Evolutionary conservation across 1,140 invertebrate genomes (phyloP).

Genomic region (Drosophila saltans): DNA sequence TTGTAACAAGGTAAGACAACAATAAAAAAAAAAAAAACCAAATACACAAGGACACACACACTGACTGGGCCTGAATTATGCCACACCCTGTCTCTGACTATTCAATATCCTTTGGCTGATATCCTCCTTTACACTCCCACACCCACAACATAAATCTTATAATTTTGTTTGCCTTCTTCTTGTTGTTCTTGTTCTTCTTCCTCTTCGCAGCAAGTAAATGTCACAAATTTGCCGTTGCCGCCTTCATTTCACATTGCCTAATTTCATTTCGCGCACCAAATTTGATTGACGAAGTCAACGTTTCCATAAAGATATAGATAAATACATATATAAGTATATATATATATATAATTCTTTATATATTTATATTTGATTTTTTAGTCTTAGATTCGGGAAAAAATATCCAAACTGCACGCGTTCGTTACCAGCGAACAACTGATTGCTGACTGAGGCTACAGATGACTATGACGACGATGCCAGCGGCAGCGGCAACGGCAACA

Average conservation of each 20-base stretch:
- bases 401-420: slow-evolving; percentile 70
- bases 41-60: slow-evolving; percentile 22
- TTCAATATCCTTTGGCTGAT: slow-evolving; percentile 4
- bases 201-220: slow-evolving; percentile 1
- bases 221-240: slow-evolving; percentile 30
- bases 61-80: slow-evolving; percentile 48
- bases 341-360: slow-evolving; percentile 10
- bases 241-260: slow-evolving; percentile 23
- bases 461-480: slow-evolving; percentile 49
- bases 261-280: slow-evolving; percentile 38
- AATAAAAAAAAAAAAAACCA: slow-evolving; percentile 29
- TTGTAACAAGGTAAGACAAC: slow-evolving; percentile 72
- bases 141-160: slow-evolving; percentile 4
- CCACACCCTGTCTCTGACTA: slow-evolving; percentile 17
- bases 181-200: background rate
- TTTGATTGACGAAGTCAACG: slow-evolving; percentile 31
- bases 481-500: slow-evolving; percentile 12
- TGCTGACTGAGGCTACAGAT: slow-evolving; percentile 46
- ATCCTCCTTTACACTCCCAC: background rate
- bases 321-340: slow-evolving; percentile 2
- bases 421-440: slow-evolving; percentile 71
- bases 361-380: slow-evolving; percentile 30
- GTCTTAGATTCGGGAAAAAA: slow-evolving; percentile 39
- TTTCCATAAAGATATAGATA: slow-evolving; percentile 3
- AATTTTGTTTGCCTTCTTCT: slow-evolving; percentile 17